Conservation (phyloP, 2,888 invertebrate genomes). For the Baccha elongata region DNA sequence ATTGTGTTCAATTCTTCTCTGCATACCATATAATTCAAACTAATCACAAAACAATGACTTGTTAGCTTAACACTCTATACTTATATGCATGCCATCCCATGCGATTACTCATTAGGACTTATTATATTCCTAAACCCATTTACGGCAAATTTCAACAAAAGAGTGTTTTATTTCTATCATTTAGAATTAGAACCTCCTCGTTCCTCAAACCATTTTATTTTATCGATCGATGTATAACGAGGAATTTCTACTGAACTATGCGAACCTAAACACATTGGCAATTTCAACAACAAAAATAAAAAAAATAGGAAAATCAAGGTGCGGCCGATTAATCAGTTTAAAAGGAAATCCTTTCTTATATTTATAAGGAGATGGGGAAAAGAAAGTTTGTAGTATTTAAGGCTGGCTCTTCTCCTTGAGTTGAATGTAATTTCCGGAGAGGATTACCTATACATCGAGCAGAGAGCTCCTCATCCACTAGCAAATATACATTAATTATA, state of each 20-base stretch:
- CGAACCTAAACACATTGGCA: conserved; percentile 19
- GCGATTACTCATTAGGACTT: conserved; percentile 43
- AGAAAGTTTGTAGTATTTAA: no score
- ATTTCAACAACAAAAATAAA: conserved; percentile 3
- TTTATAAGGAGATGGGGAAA: no score
- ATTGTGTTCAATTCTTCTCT: no score
- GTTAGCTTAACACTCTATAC: conserved; percentile 53
- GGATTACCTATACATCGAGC: conserved; percentile 32
- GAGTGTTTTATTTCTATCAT: background rate
- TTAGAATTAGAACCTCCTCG: background rate
- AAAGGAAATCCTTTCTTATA: no score
- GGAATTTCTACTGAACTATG: background rate
- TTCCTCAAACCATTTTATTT: background rate
- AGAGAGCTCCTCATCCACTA: background rate
- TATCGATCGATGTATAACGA: conserved; percentile 49
- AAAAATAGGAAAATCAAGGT: conserved; percentile 59
- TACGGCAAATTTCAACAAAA: conserved; percentile 13
- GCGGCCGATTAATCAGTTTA: conserved; percentile 72
- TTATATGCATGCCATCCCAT: conserved; percentile 50
- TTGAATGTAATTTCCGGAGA: conserved; percentile 70
- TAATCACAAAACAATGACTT: conserved; percentile 34
- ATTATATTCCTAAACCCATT: conserved; percentile 32
- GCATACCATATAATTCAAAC: background rate
- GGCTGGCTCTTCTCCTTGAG: conserved; percentile 45
- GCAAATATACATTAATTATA: conserved; percentile 66